Percentiles rank a stretch among this genome's conserved stretches.
These are phyloP conservation scores for Limosa lapponica DNA, from an alignment of 2,797 vertebrate genomes.

Conservation along the genomic window DNA sequence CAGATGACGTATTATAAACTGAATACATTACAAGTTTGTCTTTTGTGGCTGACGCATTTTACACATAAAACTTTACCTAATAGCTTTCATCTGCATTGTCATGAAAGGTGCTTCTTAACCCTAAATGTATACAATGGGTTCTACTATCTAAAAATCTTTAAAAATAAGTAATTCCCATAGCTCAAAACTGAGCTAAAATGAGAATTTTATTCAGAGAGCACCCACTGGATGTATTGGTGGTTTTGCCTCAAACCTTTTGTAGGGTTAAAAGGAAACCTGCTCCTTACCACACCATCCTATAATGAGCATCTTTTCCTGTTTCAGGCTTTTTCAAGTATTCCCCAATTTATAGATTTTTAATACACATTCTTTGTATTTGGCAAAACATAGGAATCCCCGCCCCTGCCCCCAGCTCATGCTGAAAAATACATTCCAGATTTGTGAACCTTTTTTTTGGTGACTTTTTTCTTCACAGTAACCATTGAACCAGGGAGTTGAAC, in stretches of 20 bases:
- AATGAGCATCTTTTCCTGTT: not conserved
- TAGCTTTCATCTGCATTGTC: not conserved
- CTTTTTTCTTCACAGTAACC: not conserved
- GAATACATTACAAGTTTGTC: not conserved
- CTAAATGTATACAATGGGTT: not conserved
- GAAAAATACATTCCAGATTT: not conserved
- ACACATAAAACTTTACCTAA: not conserved
- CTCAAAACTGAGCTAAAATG: not conserved
- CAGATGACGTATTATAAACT: not conserved
- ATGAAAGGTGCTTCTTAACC: not conserved
- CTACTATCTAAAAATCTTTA: not conserved
- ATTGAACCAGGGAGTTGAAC: not conserved
- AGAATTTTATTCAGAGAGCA: not conserved
- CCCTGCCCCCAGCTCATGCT: not conserved
- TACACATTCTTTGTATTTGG: not conserved
- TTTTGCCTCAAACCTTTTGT: not conserved
- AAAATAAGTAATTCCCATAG: not conserved
- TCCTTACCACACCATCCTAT: not conserved
- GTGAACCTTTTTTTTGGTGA: not conserved
- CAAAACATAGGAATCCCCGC: not conserved
- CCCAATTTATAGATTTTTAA: not conserved
- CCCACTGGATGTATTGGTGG: not conserved
- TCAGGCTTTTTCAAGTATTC: not conserved
- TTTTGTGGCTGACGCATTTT: not conserved
- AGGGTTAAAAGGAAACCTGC: not conserved